phyloP scores from a whole-genome alignment of 2,888 invertebrate species.

The Catonia carolina region DNA sequence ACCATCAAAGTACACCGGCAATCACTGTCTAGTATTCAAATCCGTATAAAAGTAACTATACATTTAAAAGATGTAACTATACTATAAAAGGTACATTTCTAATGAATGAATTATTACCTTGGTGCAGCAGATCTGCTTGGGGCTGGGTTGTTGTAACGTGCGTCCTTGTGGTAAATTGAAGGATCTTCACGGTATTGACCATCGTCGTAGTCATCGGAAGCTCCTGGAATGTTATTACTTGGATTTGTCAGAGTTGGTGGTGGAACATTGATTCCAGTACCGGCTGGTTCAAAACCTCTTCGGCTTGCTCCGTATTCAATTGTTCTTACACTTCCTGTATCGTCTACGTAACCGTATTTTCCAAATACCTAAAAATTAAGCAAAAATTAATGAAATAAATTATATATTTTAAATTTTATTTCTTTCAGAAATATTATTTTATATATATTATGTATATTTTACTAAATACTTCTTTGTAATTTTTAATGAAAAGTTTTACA shows the following conservation, averaged over 20 bases:
- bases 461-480: too few relatives aligned
- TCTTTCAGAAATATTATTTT: too few relatives aligned
- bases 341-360: conserved; percentile 85
- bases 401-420: too few relatives aligned
- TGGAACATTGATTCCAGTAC: conserved; percentile 67
- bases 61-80: too few relatives aligned
- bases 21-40: too few relatives aligned
- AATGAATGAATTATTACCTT: conserved; percentile 9
- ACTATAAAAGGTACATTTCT: too few relatives aligned
- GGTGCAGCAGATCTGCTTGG: not conserved
- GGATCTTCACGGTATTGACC: conserved; percentile 84
- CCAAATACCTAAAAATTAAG: conserved; percentile 52
- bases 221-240: conserved; percentile 45
- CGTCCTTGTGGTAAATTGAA: conserved; percentile 59
- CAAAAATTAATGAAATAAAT: not conserved
- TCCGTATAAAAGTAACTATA: too few relatives aligned
- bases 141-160: conserved; percentile 25
- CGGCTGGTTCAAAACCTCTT: conserved; percentile 75
- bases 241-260: conserved; percentile 61
- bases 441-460: too few relatives aligned
- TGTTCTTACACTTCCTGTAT: conserved; percentile 63
- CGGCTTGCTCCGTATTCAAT: conserved; percentile 75
- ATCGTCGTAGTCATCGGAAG: conserved; percentile 67
- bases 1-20: too few relatives aligned
- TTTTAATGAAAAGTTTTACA: too few relatives aligned